Percentiles rank a stretch among this genome's conserved stretches.
These are phyloP conservation scores for Melinaea menophilus DNA, from an alignment of 2,888 invertebrate species.

Conservation along the genomic window DNA sequence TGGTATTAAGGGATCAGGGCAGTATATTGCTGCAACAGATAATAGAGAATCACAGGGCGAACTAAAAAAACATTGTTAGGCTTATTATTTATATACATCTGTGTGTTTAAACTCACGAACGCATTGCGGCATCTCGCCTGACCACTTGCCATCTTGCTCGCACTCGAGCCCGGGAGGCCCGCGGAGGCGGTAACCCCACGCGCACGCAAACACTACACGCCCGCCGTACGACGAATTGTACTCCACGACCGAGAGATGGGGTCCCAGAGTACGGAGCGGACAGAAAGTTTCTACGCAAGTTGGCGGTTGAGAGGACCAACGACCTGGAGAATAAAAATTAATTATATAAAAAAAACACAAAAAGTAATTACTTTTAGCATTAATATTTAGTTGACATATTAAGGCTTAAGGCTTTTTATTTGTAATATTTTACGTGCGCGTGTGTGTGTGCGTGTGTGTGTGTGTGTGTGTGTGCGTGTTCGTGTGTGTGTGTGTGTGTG, in stretches of 20 bases:
- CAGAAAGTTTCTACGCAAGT: conserved; percentile 88
- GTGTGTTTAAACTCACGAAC: conserved; percentile 76
- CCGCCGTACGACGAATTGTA: conserved; percentile 90
- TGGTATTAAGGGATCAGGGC: conserved; percentile 85
- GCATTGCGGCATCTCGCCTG: conserved; percentile 86
- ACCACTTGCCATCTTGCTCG: conserved; percentile 88
- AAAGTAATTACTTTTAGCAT: too few species aligned
- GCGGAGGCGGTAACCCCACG: conserved; percentile 88
- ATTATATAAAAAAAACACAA: too few species aligned
- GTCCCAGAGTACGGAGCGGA: conserved; percentile 82
- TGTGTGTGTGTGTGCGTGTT: too few species aligned
- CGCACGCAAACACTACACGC: conserved; percentile 88
- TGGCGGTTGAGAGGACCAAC: conserved; percentile 87
- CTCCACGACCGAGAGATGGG: conserved; percentile 85
- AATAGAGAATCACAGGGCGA: neutral
- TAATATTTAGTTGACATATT: too few species aligned
- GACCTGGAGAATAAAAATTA: conserved; percentile 65
- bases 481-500: too few species aligned
- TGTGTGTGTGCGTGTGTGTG: too few species aligned
- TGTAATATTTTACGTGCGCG: too few species aligned
- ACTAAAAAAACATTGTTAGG: neutral
- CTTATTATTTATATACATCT: neutral
- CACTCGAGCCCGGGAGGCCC: conserved; percentile 89
- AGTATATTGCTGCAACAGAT: conserved; percentile 83
- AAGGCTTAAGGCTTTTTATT: too few species aligned